Percentiles rank a stretch among this genome's conserved stretches.
These are phyloP conservation scores for Tetranychus cinnabarinus DNA, from an alignment of 1,140 invertebrate genomes.

Conservation along the genomic window DNA sequence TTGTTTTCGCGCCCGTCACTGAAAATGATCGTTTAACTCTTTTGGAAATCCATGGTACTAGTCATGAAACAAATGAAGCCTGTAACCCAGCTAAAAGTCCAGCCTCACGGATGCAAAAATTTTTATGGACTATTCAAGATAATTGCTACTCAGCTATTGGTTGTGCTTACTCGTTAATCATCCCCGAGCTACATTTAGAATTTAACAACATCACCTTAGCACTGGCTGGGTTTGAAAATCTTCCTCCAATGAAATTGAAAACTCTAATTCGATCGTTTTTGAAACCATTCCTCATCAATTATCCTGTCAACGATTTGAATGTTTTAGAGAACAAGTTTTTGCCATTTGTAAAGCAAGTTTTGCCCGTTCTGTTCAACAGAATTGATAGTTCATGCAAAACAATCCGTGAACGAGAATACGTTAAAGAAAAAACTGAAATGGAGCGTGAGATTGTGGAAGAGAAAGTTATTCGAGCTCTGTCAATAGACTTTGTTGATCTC, in stretches of 20 bases:
- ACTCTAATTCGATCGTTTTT: background rate
- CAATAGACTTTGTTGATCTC: background rate
- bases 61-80: background rate
- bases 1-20: background rate
- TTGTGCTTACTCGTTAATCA: background rate
- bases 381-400: background rate
- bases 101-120: background rate
- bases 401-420: background rate
- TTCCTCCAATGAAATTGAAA: background rate
- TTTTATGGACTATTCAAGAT: background rate
- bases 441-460: constrained; percentile 1
- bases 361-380: background rate
- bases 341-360: background rate
- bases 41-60: background rate
- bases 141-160: background rate
- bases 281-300: background rate
- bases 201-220: background rate
- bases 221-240: background rate
- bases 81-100: background rate
- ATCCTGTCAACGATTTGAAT: background rate
- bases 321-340: background rate
- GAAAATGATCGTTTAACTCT: background rate
- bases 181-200: background rate
- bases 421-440: background rate
- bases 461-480: background rate